These are phyloP conservation scores for Mamestra brassicae DNA, from an alignment of 2,888 invertebrate genomes.

Conservation along the genomic window DNA sequence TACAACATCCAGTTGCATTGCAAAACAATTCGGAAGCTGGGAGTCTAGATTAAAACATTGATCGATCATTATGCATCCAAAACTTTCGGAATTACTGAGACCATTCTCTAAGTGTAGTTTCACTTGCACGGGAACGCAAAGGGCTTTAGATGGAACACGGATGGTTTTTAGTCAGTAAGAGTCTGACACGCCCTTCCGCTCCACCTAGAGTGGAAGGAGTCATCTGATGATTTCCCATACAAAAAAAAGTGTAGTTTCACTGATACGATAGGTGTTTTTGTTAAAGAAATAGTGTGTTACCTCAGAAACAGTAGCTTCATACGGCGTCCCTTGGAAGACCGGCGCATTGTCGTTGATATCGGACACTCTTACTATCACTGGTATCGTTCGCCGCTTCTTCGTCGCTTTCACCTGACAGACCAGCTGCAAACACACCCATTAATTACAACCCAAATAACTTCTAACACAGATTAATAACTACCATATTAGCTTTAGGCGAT, in stretches of 20 bases:
- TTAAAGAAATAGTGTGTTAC: slow-evolving; percentile 85
- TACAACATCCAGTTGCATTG: neutral
- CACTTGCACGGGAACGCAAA: neutral
- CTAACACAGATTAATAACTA: slow-evolving; percentile 66
- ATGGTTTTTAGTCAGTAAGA: no score
- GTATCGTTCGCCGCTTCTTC: slow-evolving; percentile 95
- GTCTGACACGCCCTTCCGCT: no score
- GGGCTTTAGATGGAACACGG: no score
- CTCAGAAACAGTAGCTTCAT: slow-evolving; percentile 96
- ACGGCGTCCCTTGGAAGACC: slow-evolving; percentile 95
- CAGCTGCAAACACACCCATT: slow-evolving; percentile 91
- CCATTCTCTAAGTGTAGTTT: neutral
- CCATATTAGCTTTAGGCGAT: slow-evolving; percentile 58
- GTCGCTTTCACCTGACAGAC: slow-evolving; percentile 95
- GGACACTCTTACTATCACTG: slow-evolving; percentile 96
- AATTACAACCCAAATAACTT: slow-evolving; percentile 65
- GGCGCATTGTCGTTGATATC: slow-evolving; percentile 98
- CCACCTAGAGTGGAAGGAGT: no score
- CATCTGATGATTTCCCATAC: no score
- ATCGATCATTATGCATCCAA: neutral
- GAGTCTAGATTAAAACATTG: neutral
- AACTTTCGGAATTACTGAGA: neutral
- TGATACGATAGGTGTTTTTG: neutral
- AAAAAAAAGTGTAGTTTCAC: no score
- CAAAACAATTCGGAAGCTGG: neutral